Percentiles rank a stretch among this genome's conserved stretches.
phyloP scores from a whole-genome alignment of 2,888 invertebrate genomes.

The Bimastos eiseni region DNA sequence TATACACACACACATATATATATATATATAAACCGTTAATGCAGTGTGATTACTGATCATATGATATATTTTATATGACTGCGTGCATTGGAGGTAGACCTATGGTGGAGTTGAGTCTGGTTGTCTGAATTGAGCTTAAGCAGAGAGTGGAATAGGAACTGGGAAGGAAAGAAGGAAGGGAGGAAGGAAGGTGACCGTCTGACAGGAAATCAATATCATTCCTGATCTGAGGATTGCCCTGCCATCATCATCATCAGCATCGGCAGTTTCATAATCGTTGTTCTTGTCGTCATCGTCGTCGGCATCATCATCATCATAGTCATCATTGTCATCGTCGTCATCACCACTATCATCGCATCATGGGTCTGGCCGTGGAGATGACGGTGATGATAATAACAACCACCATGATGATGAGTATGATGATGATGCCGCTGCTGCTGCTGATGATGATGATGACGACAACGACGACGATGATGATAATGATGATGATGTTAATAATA shows the following conservation, averaged over 20 bases:
- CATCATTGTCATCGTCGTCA: not conserved
- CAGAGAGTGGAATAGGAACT: not conserved
- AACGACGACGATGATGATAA: no score
- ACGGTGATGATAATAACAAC: no score
- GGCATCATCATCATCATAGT: not conserved
- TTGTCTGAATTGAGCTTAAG: not conserved
- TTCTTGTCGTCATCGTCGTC: not conserved
- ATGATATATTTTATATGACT: not conserved
- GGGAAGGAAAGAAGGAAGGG: fast-evolving
- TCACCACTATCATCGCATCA: not conserved
- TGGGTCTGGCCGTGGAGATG: no score
- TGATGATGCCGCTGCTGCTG: no score
- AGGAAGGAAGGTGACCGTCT: not conserved
- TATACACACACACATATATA: no score
- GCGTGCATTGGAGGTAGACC: no score
- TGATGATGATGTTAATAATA: no score
- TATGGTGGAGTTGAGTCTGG: not conserved
- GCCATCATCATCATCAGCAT: not conserved
- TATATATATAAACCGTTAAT: not conserved
- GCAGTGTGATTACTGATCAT: not conserved
- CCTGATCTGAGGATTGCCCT: not conserved
- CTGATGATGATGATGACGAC: no score
- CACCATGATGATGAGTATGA: no score
- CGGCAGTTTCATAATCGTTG: not conserved
- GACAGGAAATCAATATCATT: not conserved